A percentile compares a stretch with the other conserved stretches of the same genome.
Conservation (phyloP, 2,888 invertebrate genomes). For the Netelia melanura region DNA sequence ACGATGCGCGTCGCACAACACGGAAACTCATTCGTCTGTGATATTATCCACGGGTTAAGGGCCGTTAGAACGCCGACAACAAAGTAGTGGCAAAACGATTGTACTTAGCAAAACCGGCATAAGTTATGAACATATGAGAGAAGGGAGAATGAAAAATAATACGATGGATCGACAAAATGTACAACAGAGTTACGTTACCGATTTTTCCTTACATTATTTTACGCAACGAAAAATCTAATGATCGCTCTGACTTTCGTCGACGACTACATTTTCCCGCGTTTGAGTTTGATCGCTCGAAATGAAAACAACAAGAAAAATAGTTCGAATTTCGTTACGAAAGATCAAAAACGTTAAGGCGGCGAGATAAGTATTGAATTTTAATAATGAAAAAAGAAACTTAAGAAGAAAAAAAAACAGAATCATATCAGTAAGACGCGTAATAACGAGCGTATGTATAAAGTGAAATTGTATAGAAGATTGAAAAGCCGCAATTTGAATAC, state of each 20-base stretch:
- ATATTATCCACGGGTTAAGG: slow-evolving; percentile 84
- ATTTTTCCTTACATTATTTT: slow-evolving; percentile 50
- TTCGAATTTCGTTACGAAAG: slow-evolving; percentile 24
- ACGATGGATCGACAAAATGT: slow-evolving; percentile 70
- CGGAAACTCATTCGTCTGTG: slow-evolving; percentile 84
- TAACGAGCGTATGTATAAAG: slow-evolving; percentile 70
- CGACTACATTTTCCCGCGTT: not conserved
- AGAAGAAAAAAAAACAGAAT: slow-evolving; percentile 49
- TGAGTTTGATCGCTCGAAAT: not conserved
- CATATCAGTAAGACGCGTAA: slow-evolving; percentile 74
- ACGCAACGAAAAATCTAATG: slow-evolving; percentile 29
- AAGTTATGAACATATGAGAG: slow-evolving; percentile 51
- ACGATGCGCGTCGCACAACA: slow-evolving; percentile 82
- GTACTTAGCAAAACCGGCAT: slow-evolving; percentile 70
- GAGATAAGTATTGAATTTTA: slow-evolving; percentile 66
- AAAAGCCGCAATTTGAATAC: slow-evolving; percentile 51
- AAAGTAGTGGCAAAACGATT: slow-evolving; percentile 67
- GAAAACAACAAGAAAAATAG: slow-evolving; percentile 3
- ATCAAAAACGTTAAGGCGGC: not conserved
- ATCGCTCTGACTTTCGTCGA: not conserved
- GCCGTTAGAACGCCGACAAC: slow-evolving; percentile 76
- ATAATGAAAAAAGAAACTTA: slow-evolving; percentile 63
- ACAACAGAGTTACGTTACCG: slow-evolving; percentile 47
- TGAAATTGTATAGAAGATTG: slow-evolving; percentile 71
- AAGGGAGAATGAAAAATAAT: slow-evolving; percentile 72